Evolutionary conservation across 2,113 vertebrate species (phyloP).

Genomic region (Salvelinus alpinus): DNA sequence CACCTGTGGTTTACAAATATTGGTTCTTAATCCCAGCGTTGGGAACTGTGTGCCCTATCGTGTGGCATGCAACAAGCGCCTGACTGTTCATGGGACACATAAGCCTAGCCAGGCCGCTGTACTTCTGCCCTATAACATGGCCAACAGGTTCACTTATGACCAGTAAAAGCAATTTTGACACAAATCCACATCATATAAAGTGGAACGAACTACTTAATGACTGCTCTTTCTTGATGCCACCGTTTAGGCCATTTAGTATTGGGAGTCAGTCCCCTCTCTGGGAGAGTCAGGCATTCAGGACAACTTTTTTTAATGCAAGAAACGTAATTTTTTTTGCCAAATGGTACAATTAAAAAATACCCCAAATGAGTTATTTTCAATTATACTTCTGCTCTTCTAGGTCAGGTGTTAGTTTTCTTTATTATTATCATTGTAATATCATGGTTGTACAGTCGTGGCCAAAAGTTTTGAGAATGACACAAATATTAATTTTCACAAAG

Average conservation of each 20-base stretch:
- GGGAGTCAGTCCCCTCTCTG: neutral
- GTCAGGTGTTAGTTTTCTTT: conserved; percentile 56
- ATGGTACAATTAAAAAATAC: too few species aligned
- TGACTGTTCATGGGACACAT: conserved; percentile 65
- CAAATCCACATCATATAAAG: neutral
- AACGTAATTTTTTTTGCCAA: too few species aligned
- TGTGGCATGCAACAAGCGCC: conserved; percentile 62
- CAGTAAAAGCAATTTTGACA: conserved; percentile 1
- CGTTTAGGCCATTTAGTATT: neutral
- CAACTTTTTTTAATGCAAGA: too few species aligned
- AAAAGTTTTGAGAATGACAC: too few species aligned
- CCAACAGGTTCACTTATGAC: neutral
- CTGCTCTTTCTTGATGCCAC: neutral
- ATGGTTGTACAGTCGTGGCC: too few species aligned
- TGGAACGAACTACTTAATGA: neutral
- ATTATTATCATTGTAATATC: too few species aligned
- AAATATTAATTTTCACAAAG: too few species aligned
- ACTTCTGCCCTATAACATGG: conserved; percentile 43
- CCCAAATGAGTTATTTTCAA: conserved; percentile 78
- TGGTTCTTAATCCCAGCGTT: conserved; percentile 62
- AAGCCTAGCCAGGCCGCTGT: conserved; percentile 59
- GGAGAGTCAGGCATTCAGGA: too few species aligned
- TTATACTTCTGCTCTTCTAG: conserved; percentile 32
- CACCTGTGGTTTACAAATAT: conserved; percentile 73
- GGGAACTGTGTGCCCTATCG: conserved; percentile 56